phyloP scores from a whole-genome alignment of 1,140 invertebrate genomes.

The Drosophila tsacasi region DNA sequence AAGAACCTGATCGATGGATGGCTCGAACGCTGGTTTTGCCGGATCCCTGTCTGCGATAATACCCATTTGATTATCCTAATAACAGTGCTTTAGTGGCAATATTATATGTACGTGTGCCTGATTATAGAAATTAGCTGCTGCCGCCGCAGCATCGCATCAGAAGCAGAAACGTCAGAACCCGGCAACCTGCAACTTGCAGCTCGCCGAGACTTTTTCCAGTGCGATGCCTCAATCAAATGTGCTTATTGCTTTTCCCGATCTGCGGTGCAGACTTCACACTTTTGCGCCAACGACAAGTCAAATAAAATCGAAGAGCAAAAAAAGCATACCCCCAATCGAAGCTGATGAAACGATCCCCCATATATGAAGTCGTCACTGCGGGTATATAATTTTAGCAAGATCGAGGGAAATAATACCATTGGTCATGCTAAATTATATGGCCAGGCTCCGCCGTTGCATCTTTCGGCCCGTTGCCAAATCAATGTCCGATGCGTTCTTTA shows the following conservation, averaged over 20 bases:
- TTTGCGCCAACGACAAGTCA: constrained; percentile 62
- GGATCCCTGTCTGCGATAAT: constrained; percentile 82
- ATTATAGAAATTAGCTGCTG: constrained; percentile 84
- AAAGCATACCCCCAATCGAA: constrained; percentile 10
- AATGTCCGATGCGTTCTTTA: constrained; percentile 61
- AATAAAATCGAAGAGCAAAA: constrained; percentile 1
- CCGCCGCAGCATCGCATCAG: constrained; percentile 31
- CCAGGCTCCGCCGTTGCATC: constrained; percentile 7
- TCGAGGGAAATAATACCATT: constrained; percentile 71
- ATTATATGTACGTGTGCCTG: constrained; percentile 85
- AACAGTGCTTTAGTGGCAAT: constrained; percentile 84
- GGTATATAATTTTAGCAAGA: constrained; percentile 62
- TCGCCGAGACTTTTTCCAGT: constrained; percentile 7
- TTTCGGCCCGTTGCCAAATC: constrained; percentile 56
- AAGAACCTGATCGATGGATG: constrained; percentile 32
- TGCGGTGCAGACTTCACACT: constrained; percentile 70
- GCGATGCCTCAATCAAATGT: constrained; percentile 61
- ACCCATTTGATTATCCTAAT: constrained; percentile 85
- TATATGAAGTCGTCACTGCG: constrained; percentile 70
- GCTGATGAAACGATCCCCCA: constrained; percentile 20
- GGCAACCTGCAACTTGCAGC: constrained; percentile 4
- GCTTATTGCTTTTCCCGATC: constrained; percentile 45
- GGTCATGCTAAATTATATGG: constrained; percentile 73
- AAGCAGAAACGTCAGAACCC: constrained; percentile 8
- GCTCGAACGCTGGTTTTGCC: constrained; percentile 21